Conservation (phyloP, 92 coral and sea anemone species). For the Epizoanthus rinbou region DNA sequence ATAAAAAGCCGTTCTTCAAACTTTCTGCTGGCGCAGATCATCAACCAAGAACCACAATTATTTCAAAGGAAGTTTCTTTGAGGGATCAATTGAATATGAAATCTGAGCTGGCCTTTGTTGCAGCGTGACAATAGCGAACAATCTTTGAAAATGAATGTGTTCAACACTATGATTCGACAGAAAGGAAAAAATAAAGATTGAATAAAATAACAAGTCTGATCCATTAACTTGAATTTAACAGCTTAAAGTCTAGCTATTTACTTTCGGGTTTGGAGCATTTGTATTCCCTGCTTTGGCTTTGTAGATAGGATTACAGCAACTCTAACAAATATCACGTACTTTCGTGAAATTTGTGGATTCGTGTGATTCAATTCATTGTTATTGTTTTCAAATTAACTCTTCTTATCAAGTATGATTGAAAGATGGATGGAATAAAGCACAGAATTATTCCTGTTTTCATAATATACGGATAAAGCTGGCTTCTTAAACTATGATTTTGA, state of each 20-base stretch:
- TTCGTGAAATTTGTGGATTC: not conserved
- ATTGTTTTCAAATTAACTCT: not conserved
- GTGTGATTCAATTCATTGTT: not conserved
- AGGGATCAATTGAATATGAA: not conserved
- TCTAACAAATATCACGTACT: not conserved
- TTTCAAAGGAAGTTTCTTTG: not conserved
- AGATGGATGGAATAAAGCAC: too few species aligned
- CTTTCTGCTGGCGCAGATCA: not conserved
- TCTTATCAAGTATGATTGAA: too few species aligned
- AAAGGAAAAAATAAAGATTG: not conserved
- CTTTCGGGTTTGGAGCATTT: not conserved
- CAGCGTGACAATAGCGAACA: not conserved
- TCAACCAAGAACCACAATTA: not conserved
- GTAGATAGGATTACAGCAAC: not conserved
- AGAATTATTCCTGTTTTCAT: too few species aligned
- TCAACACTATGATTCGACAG: not conserved
- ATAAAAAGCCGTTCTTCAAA: not conserved
- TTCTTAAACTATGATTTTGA: too few species aligned
- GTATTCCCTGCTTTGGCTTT: not conserved
- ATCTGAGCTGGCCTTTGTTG: not conserved
- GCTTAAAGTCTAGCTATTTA: not conserved
- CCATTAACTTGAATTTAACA: not conserved
- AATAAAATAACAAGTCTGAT: too few species aligned
- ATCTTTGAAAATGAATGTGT: not conserved
- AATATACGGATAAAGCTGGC: too few species aligned